A percentile compares a stretch with the other conserved stretches of the same genome.
These are phyloP conservation scores for Lindbergichthys nudifrons DNA, from an alignment of 2,797 vertebrate genomes.

Conservation along the genomic window DNA sequence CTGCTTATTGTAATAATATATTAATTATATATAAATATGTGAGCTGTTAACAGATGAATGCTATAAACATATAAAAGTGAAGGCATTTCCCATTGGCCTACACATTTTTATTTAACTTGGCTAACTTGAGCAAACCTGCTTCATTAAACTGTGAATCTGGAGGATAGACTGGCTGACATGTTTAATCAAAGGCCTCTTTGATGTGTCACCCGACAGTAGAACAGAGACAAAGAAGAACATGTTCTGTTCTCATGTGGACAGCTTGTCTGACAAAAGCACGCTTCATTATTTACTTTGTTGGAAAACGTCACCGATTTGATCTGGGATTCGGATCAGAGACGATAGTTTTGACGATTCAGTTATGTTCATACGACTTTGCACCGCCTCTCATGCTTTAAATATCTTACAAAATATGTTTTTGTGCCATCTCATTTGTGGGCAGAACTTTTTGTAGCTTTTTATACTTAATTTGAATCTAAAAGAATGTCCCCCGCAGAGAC, in stretches of 20 bases:
- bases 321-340: constrained; percentile 42
- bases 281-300: constrained; percentile 47
- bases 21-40: no score
- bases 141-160: constrained; percentile 35
- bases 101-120: constrained; percentile 30
- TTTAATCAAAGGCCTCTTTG: constrained; percentile 64
- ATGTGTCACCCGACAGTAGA: constrained; percentile 54
- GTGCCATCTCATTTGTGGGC: constrained; percentile 5
- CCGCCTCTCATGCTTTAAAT: constrained; percentile 23
- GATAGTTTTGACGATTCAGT: constrained; percentile 33
- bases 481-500: constrained; percentile 5
- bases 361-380: constrained; percentile 26
- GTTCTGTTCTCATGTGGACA: constrained; percentile 47
- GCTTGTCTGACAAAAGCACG: constrained; percentile 54
- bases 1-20: no score
- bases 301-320: constrained; percentile 42
- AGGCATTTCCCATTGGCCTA: not conserved
- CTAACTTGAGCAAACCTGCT: constrained; percentile 4
- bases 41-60: no score
- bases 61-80: no score
- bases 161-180: constrained; percentile 50
- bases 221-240: constrained; percentile 45
- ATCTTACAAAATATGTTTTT: constrained; percentile 2
- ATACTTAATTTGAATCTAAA: constrained; percentile 19
- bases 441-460: constrained; percentile 15